A percentile compares a stretch with the other conserved stretches of the same genome.
Evolutionary conservation across 53 echinoderm and acorn worm species (phyloP).

Genomic region (Luidia sarsii): DNA sequence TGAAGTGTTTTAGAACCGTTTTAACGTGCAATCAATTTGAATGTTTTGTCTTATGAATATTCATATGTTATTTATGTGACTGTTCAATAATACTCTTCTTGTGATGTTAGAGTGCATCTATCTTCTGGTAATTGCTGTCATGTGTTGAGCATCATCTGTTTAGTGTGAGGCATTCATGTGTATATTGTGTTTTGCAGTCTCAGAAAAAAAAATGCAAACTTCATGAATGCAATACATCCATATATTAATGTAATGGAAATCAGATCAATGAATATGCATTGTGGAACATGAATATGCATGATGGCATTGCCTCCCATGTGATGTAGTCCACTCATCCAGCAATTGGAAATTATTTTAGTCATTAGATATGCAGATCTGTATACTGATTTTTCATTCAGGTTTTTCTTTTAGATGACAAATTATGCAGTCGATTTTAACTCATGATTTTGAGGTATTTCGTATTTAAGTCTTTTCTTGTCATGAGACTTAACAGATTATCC

Average conservation of each 20-base stretch:
- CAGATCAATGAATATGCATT: slow-evolving; percentile 12
- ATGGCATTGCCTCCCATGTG: slow-evolving; percentile 17
- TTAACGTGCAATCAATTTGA: slow-evolving; percentile 48
- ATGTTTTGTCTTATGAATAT: slow-evolving; percentile 28
- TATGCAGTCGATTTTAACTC: slow-evolving; percentile 26
- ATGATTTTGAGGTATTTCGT: too few species aligned
- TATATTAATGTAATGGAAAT: neutral
- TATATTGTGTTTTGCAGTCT: slow-evolving; percentile 2
- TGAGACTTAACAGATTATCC: neutral
- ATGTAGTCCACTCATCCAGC: slow-evolving; percentile 31
- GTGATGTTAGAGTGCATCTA: neutral
- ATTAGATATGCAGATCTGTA: slow-evolving; percentile 37
- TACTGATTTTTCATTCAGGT: slow-evolving; percentile 28
- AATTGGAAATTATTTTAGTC: slow-evolving; percentile 39
- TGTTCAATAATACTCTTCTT: slow-evolving; percentile 24
- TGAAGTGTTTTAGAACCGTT: slow-evolving; percentile 24
- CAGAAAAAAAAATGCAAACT: slow-evolving; percentile 41
- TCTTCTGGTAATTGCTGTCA: slow-evolving; percentile 20
- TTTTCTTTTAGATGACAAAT: slow-evolving; percentile 41
- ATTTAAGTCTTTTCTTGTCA: neutral
- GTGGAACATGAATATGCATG: slow-evolving; percentile 58
- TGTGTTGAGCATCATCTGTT: slow-evolving; percentile 39
- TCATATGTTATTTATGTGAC: slow-evolving; percentile 3
- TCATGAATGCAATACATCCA: slow-evolving; percentile 43
- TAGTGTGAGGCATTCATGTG: neutral